phyloP scores from a whole-genome alignment of 2,888 invertebrate genomes.

The Salpingus planirostris region DNA sequence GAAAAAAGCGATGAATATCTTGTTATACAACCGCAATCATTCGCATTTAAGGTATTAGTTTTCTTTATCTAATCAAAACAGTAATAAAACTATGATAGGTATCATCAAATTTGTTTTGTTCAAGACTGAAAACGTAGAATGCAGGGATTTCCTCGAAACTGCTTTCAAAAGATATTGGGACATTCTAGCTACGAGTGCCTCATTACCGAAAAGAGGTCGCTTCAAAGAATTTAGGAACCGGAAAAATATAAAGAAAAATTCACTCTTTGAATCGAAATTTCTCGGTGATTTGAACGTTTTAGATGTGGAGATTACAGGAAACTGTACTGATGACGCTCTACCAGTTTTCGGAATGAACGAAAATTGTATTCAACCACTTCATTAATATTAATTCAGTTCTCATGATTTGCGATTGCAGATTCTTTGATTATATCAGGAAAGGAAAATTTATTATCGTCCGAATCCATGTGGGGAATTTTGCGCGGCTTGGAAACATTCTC shows the following conservation, averaged over 20 bases:
- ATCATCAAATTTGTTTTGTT: background rate
- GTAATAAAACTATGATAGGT: background rate
- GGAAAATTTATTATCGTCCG: conserved; percentile 19
- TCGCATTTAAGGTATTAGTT: conserved; percentile 5
- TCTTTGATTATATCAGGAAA: conserved; percentile 3
- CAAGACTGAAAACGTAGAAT: conserved; percentile 1
- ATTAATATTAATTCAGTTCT: too few relatives aligned
- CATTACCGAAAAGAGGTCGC: conserved; percentile 16
- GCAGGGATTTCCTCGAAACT: conserved; percentile 1
- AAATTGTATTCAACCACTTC: conserved; percentile 66
- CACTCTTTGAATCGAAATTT: conserved; percentile 24
- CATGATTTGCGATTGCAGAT: conserved; percentile 4
- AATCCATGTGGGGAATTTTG: conserved; percentile 73
- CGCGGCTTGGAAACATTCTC: conserved; percentile 81
- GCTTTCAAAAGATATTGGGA: conserved; percentile 3
- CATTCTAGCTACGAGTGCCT: conserved; percentile 34
- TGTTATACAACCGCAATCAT: conserved; percentile 3
- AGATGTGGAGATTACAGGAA: conserved; percentile 46
- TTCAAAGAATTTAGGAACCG: conserved; percentile 2
- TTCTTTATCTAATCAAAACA: too few relatives aligned
- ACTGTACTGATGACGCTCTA: conserved; percentile 51
- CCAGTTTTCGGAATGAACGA: conserved; percentile 69
- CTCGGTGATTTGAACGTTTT: conserved; percentile 44
- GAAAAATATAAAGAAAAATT: too few relatives aligned
- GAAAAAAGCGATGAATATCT: conserved; percentile 6